Percentiles rank a stretch among this genome's conserved stretches.
Conservation (phyloP, 1,140 invertebrate genomes). For the Drosophila asahinai region DNA sequence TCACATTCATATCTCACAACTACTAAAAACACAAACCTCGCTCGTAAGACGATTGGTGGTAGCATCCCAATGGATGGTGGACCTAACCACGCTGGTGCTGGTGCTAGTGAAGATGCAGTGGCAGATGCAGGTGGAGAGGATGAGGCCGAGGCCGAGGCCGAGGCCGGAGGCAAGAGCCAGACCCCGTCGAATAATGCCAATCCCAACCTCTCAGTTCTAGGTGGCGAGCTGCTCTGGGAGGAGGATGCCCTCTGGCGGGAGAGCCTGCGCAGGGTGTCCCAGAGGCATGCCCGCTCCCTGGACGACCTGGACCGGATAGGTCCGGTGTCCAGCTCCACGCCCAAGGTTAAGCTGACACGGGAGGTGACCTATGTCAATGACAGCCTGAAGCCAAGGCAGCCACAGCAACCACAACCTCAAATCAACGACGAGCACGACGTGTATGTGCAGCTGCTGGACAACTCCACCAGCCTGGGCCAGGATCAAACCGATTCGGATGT, state of each 20-base stretch:
- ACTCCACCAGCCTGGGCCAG: slow-evolving; percentile 20
- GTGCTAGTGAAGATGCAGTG: slow-evolving; percentile 26
- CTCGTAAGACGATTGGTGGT: slow-evolving; percentile 72
- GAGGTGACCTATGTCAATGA: slow-evolving; percentile 91
- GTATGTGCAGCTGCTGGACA: slow-evolving; percentile 87
- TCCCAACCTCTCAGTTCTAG: slow-evolving; percentile 77
- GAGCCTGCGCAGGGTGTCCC: slow-evolving; percentile 90
- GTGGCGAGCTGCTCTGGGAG: slow-evolving; percentile 91
- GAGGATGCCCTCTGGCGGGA: slow-evolving; percentile 93
- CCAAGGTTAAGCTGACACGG: slow-evolving; percentile 86
- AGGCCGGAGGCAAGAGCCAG: slow-evolving; percentile 16
- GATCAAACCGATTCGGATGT: slow-evolving; percentile 66
- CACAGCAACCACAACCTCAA: not conserved
- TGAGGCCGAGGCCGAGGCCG: slow-evolving; percentile 9
- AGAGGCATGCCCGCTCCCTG: slow-evolving; percentile 92
- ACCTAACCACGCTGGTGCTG: slow-evolving; percentile 46
- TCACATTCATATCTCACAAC: slow-evolving; percentile 71
- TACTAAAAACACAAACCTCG: slow-evolving; percentile 76
- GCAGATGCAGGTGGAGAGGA: no score
- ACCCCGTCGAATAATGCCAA: slow-evolving; percentile 61
- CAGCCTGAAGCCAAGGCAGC: slow-evolving; percentile 64
- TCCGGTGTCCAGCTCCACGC: slow-evolving; percentile 48
- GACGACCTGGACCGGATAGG: slow-evolving; percentile 90
- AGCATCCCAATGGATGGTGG: slow-evolving; percentile 52
- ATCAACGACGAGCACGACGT: slow-evolving; percentile 87